phyloP scores from a whole-genome alignment of 2,888 invertebrate species.

The Erebia palarica region DNA sequence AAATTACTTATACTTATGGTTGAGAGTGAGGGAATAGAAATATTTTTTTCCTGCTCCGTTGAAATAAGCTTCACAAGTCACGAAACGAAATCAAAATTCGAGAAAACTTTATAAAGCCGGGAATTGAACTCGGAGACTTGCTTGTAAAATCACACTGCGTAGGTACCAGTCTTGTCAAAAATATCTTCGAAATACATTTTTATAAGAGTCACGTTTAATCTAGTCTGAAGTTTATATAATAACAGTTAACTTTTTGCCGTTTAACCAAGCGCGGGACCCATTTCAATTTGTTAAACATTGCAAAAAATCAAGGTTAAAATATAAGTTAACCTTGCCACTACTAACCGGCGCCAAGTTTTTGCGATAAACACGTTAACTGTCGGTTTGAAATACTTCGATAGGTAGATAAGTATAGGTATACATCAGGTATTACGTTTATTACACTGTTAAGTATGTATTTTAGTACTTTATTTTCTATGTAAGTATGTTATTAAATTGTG shows the following conservation, averaged over 20 bases:
- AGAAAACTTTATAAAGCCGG: too few relatives aligned
- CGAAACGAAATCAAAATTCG: too few relatives aligned
- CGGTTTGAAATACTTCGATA: conserved; percentile 15
- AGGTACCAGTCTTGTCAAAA: background rate
- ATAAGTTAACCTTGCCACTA: conserved; percentile 23
- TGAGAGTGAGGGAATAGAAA: too few relatives aligned
- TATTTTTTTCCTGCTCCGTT: too few relatives aligned
- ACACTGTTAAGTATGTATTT: too few relatives aligned
- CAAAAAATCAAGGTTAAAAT: conserved; percentile 24
- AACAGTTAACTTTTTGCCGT: conserved; percentile 4
- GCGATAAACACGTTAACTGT: conserved; percentile 24
- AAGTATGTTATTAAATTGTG: too few relatives aligned
- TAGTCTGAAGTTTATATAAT: background rate
- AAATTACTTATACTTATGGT: too few relatives aligned
- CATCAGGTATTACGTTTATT: too few relatives aligned
- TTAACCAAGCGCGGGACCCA: conserved; percentile 7
- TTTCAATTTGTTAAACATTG: conserved; percentile 1
- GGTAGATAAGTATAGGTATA: too few relatives aligned
- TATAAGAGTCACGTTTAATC: background rate
- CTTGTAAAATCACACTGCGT: background rate
- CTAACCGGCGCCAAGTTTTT: conserved; percentile 31
- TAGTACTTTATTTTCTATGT: too few relatives aligned
- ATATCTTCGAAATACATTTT: background rate
- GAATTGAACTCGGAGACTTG: too few relatives aligned
- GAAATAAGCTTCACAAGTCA: too few relatives aligned